Base-by-base conservation (phyloP, 2,888 invertebrate genomes). In the Melikaiella ostensackeni region DNA sequence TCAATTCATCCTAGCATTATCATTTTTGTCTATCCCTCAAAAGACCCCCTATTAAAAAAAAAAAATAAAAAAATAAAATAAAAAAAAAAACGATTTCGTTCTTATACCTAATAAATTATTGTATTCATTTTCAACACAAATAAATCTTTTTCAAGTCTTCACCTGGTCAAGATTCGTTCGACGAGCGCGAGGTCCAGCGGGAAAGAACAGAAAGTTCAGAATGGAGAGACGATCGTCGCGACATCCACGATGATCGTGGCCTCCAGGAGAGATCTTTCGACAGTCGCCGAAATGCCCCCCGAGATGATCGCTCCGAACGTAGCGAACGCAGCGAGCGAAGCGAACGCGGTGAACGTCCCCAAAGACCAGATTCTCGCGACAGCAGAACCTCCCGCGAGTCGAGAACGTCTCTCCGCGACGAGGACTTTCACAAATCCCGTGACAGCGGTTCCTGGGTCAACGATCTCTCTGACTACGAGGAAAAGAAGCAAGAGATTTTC, bases 321-420 rank as follows among this genome's bases (percentile, higher is more conserved):
- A 85, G 88, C 6, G 83, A 78, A 5, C 80, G 77, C 38, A 85
- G 88, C 4, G 83, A 78, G 6, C 80, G 88, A 5, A 84, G 84
- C 42, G 89, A 88, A 38, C 88, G 92, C 19, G 90, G 87, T 76
- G 93, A 93, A 73, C 91, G 94, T 24, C 93, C 93, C 0, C 93
- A 93, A 77, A 90, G 94, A 81, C 94, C 94, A 0, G 94, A 94
- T 83, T 94, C 93, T 79, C 92, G 94, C 5, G 94, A 94, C 86
- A 93, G 93, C 80, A 92, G 93, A 21, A 91, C 93, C 35, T 92
- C 93, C 80, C 86, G 94, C 87, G 92, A 93, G 88, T 92, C 94
- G 79, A 89, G 93, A 84, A 86, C 89, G 1, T 88, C 91, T 16
- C 27, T 89, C 50, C 87, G 89, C 74, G 91, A 91, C 16, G 91